A percentile compares a stretch with the other conserved stretches of the same genome.
phyloP scores from a whole-genome alignment of 2,888 invertebrate genomes.

The Monopis laevigella region DNA sequence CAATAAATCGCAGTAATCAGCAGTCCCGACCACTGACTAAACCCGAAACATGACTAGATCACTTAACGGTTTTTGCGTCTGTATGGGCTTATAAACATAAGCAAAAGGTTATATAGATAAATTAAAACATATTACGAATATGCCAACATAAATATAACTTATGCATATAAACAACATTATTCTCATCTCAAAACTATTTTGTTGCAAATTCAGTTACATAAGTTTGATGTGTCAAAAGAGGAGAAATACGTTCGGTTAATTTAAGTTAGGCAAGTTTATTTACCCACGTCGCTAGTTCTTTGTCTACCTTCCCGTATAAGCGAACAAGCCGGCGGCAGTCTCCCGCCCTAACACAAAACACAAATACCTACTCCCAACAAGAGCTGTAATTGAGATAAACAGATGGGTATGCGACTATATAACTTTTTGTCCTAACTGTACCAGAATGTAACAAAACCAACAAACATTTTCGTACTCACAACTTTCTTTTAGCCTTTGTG shows the following conservation, averaged over 20 bases:
- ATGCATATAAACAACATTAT: no score
- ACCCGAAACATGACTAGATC: no score
- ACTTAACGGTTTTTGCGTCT: no score
- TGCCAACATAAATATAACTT: no score
- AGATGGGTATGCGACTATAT: slow-evolving; percentile 47
- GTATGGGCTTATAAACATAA: no score
- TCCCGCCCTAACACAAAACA: slow-evolving; percentile 51
- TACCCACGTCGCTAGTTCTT: slow-evolving; percentile 49
- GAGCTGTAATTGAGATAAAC: slow-evolving; percentile 57
- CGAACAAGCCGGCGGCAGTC: slow-evolving; percentile 22
- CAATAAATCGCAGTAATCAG: no score
- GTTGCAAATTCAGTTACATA: slow-evolving; percentile 17
- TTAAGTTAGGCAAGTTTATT: slow-evolving; percentile 45
- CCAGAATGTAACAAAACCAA: slow-evolving; percentile 44
- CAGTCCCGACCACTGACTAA: no score
- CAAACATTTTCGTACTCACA: slow-evolving; percentile 38
- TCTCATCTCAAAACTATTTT: no score
- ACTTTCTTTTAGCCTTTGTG: slow-evolving; percentile 19
- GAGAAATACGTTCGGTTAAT: slow-evolving; percentile 44
- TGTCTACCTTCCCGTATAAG: slow-evolving; percentile 39
- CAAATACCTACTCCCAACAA: slow-evolving; percentile 53
- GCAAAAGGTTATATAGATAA: no score
- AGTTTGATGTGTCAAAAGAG: slow-evolving; percentile 45
- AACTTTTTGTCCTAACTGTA: slow-evolving; percentile 44
- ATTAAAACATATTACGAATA: no score